Percentiles rank a stretch among this genome's conserved stretches.
Conservation (phyloP, 2,888 invertebrate genomes). For the Unio pictorum region DNA sequence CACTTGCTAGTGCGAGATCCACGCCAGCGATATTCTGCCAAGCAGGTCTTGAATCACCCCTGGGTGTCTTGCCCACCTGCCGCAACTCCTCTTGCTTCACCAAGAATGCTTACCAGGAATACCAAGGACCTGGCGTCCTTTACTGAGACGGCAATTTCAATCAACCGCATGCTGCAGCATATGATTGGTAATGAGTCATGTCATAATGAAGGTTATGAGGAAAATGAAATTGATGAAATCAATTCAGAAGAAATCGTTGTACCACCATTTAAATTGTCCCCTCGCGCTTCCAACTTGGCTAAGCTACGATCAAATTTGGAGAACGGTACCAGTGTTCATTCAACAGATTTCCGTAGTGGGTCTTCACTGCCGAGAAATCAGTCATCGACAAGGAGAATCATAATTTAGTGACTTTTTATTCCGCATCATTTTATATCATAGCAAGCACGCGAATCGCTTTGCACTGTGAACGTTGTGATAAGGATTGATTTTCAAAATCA, state of each 20-base stretch:
- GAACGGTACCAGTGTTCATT: slow-evolving; percentile 32
- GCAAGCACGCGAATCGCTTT: too few species aligned
- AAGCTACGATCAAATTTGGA: slow-evolving; percentile 75
- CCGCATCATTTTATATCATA: too few species aligned
- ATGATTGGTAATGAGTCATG: slow-evolving; percentile 75
- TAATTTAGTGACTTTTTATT: slow-evolving; percentile 12
- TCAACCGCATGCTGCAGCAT: slow-evolving; percentile 95
- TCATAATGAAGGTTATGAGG: slow-evolving; percentile 40
- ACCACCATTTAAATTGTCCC: slow-evolving; percentile 82
- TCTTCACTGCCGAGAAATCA: slow-evolving; percentile 44
- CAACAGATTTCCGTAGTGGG: slow-evolving; percentile 41
- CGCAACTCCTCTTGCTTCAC: slow-evolving; percentile 80
- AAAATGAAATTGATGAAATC: slow-evolving; percentile 37
- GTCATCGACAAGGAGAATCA: slow-evolving; percentile 41
- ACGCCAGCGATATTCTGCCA: too few species aligned
- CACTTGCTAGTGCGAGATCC: too few species aligned
- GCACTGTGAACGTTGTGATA: too few species aligned
- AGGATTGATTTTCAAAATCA: too few species aligned
- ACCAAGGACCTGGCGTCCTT: slow-evolving; percentile 82
- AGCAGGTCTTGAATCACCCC: too few species aligned
- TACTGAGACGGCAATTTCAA: slow-evolving; percentile 96
- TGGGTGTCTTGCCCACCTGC: slow-evolving; percentile 63
- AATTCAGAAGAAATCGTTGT: slow-evolving; percentile 62
- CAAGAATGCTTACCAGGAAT: slow-evolving; percentile 89
- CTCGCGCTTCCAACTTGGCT: slow-evolving; percentile 86